phyloP scores from a whole-genome alignment of 2,888 invertebrate genomes.

The Caenorhabditis drosophilae region DNA sequence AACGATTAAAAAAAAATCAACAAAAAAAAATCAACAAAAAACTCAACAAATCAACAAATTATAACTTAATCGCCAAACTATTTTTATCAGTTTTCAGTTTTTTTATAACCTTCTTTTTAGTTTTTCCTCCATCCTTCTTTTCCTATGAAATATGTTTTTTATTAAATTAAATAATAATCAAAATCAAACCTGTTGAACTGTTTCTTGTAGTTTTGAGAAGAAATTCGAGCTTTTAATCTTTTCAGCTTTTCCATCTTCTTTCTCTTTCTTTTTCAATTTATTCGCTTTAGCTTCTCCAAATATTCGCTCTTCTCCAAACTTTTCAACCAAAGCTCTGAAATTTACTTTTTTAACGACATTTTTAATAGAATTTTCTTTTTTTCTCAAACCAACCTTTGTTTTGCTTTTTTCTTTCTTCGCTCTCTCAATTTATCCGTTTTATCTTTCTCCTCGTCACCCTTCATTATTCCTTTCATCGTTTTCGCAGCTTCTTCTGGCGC shows the following conservation, averaged over 20 bases:
- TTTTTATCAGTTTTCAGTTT: conserved; percentile 34
- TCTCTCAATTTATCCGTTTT: conserved; percentile 87
- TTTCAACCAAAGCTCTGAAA: conserved; percentile 33
- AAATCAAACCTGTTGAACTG: conserved; percentile 28
- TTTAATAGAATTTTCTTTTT: not conserved
- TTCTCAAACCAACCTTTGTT: conserved; percentile 74
- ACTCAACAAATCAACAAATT: conserved; percentile 10
- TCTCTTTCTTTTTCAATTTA: conserved; percentile 28
- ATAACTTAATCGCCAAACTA: conserved; percentile 37
- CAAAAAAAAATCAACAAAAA: conserved; percentile 9
- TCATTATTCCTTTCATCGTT: conserved; percentile 52
- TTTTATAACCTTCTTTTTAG: conserved; percentile 43
- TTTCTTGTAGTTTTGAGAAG: conserved; percentile 48
- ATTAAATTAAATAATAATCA: not conserved
- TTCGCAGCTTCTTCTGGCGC: conserved; percentile 63
- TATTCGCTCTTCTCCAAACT: conserved; percentile 45
- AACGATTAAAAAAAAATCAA: conserved; percentile 10
- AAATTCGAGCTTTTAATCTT: conserved; percentile 43
- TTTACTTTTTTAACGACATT: not conserved
- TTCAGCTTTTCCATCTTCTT: conserved; percentile 15
- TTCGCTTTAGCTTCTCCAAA: conserved; percentile 36
- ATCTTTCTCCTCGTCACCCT: conserved; percentile 80
- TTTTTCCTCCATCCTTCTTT: conserved; percentile 30
- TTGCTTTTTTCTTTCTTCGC: conserved; percentile 83
- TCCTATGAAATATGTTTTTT: conserved; percentile 12